phyloP scores from a whole-genome alignment of 2,113 vertebrate species.

The Piaya cayana region DNA sequence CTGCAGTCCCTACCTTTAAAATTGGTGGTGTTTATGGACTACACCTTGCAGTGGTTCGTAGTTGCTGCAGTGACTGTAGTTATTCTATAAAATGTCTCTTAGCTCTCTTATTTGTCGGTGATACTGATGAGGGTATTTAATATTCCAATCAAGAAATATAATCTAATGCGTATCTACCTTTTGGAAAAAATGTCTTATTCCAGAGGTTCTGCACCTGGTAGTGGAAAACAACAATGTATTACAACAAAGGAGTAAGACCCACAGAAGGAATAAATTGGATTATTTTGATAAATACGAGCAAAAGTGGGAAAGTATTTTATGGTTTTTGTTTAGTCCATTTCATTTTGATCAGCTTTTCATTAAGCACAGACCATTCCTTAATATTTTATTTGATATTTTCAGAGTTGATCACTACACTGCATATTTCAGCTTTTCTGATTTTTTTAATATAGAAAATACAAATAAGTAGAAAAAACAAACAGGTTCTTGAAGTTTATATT shows the following conservation, averaged over 20 bases:
- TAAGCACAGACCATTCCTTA: fast-evolving
- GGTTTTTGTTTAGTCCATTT: not conserved
- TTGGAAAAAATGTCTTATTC: not conserved
- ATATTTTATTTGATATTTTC: not conserved
- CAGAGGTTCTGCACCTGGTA: not conserved
- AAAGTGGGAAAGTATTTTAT: not conserved
- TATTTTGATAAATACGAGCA: not conserved
- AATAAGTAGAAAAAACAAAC: not conserved
- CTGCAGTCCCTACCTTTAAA: not conserved
- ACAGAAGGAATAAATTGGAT: not conserved
- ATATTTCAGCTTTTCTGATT: not conserved
- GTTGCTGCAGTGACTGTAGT: not conserved
- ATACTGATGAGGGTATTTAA: not conserved
- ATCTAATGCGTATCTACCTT: not conserved
- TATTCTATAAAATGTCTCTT: not conserved
- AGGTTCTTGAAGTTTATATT: fast-evolving
- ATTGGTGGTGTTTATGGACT: not conserved
- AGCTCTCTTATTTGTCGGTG: not conserved
- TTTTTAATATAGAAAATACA: not conserved
- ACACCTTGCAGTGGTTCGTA: not conserved
- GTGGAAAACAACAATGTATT: not conserved
- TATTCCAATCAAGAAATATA: not conserved
- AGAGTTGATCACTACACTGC: not conserved
- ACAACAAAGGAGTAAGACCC: not conserved
- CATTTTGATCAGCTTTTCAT: not conserved